Evolutionary conservation across 2,113 vertebrate genomes (phyloP), one percentile per base, ranked within the genome.

Genomic region (Sphaerodactylus townsendi): DNA sequence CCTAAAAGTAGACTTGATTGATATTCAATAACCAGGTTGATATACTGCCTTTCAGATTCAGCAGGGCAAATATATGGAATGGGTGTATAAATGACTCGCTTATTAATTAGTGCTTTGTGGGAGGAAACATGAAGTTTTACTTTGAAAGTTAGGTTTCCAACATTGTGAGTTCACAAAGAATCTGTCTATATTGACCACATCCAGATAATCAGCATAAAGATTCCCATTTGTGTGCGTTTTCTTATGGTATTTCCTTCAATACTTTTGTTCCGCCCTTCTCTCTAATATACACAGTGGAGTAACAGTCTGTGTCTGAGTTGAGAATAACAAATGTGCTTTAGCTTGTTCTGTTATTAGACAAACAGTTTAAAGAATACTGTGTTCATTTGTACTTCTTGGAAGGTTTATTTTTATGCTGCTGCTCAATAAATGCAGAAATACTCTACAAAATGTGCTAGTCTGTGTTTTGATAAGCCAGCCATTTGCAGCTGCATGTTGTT

Each of bases 61-160:
- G 2, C 69, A 23, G 37, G 3, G 19, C 69, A 71, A 39, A 41
- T 41, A 8, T 71, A 39, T 25, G 39, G 5, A 6, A 71, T 71
- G 37, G 17, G n/a, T 71, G 35, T 71, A 7, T 37, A 71, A 69
- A 65, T 56, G 56, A 68, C 17, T 87, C 50, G 13, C 2, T 80
- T 88, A 59, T 21, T 77, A 19, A 74, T 78, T 83, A 83, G 62
- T 9, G 50, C 50, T 53, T 65, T 39, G 23, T 30, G 50, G 6
- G 53, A 9, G 71, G 13, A 41, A 30, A 46, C 35, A 72, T 72
- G 13, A 30, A 13, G 78, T 66, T 89, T 9, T 74, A 35, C 3
- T 84, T 93, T 91, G 35, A 30, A 17, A 72, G 69, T 66, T 37
- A 83, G 1, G 84, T 77, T 72, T 87, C 85, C 71, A 85, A 69